Base-by-base conservation (phyloP, 2,888 invertebrate genomes). In the Cephus sareptanus region DNA sequence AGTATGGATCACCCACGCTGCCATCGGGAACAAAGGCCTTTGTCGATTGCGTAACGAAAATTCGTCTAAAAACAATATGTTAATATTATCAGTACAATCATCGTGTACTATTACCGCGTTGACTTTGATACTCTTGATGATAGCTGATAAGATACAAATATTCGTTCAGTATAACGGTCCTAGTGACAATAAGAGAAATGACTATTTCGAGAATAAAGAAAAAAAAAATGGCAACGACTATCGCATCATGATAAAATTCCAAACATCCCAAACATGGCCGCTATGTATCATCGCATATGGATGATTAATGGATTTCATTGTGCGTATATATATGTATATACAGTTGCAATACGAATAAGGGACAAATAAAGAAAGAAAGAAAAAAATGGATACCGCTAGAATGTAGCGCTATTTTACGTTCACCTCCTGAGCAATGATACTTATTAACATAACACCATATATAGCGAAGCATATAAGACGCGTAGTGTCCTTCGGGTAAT, bases 401-500 rank as follows among this genome's bases (percentile, higher is more conserved):
- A 34, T 13, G 74, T 74, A 76, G 75, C 68, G 75, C 78, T 78
- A 73, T 40, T 71, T 71, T 33, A 33, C 71, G 31, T 11, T 31
- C 30, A 13, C 71, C 15, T 15, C 12, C 30, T 33, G 71, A 33
- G 12, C 30, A 33, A 71, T 71, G 15, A 71, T 33, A 71, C 30
- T 31, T 71, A 71, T 71, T 71, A 71, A 40, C 40, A 40, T 40
- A 40, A 13, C 23, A 4, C 23, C 71, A 11, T 33, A 15, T 31
- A 33, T 33, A 33, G 33, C 33, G 0, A 11, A 13, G 15, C 12
- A 9, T 71, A 71, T 30, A 33, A 71, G 13, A 30, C 31, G 30
- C 13, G 31, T 71, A 9, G 40, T 75, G 37, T 37, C 70, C 75
- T n/a, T 78, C 73, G 73, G 73, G 40, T 76, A 78, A 78, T 71